Evolutionary conservation across 1,140 invertebrate genomes (phyloP).

Genomic region (Fragariocoptes setiger): DNA sequence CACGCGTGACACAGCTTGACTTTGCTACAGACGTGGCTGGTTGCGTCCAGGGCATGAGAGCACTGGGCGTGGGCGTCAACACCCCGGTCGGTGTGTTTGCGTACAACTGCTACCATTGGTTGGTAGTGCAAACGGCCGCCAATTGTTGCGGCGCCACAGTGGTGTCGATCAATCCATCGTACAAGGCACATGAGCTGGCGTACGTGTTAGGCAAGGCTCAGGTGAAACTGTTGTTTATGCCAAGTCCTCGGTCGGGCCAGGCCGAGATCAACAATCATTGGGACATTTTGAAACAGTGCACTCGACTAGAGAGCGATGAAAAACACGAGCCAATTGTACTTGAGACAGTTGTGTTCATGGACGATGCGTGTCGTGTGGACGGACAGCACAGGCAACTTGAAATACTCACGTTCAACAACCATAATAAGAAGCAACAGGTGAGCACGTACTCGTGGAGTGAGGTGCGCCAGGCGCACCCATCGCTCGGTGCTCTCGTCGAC

Average conservation of each 20-base stretch:
- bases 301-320: neutral
- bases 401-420: conserved; percentile 13
- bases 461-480: conserved; percentile 7
- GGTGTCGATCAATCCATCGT: conserved; percentile 19
- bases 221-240: no score
- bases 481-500: conserved; percentile 1
- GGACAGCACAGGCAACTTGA: neutral
- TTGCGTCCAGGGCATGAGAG: neutral
- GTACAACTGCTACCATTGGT: conserved; percentile 54
- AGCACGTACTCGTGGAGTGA: conserved; percentile 1
- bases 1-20: neutral
- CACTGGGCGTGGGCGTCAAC: neutral
- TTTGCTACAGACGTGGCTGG: neutral
- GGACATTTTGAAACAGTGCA: neutral
- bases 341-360: no score
- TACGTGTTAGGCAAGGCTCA: no score
- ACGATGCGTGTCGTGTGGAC: no score
- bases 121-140: conserved; percentile 37
- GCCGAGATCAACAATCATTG: no score
- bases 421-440: no score
- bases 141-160: neutral
- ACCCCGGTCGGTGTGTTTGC: conserved; percentile 49
- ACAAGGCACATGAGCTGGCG: conserved; percentile 17
- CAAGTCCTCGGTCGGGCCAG: no score
- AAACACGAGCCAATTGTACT: no score